Evolutionary conservation across 2,888 invertebrate genomes (phyloP).

Genomic region (Scelioninae gen. 1): DNA sequence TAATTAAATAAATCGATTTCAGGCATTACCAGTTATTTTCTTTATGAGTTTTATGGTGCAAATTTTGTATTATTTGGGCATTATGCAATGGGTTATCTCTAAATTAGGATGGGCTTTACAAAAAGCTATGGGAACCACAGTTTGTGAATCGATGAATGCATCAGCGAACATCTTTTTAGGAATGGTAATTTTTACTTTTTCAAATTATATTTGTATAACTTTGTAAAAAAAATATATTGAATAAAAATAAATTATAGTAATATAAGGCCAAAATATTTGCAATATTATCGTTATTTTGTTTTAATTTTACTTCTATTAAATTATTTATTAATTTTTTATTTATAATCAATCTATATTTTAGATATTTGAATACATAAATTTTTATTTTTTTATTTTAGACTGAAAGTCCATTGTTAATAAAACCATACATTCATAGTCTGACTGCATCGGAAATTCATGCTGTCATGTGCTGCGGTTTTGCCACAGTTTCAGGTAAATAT

Average conservation of each 20-base stretch:
- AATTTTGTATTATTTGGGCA: constrained; percentile 94
- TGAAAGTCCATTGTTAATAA: constrained; percentile 94
- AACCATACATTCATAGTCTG: constrained; percentile 92
- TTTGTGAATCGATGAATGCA: constrained; percentile 96
- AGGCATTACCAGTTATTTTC: constrained; percentile 95
- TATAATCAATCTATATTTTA: too few species aligned
- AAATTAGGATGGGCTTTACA: constrained; percentile 92
- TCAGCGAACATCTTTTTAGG: constrained; percentile 98
- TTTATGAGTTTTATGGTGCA: constrained; percentile 97
- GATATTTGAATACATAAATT: too few species aligned
- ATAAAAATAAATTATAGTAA: too few species aligned
- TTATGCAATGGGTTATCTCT: constrained; percentile 93
- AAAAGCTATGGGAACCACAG: constrained; percentile 91
- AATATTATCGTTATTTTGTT: too few species aligned
- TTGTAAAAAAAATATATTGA: too few species aligned
- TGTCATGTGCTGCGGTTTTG: constrained; percentile 97
- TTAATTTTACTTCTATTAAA: too few species aligned
- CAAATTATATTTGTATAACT: not conserved
- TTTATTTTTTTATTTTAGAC: constrained; percentile 86
- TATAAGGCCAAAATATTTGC: too few species aligned
- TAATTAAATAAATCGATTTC: constrained; percentile 76
- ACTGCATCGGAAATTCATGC: constrained; percentile 97
- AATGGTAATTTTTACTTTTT: constrained; percentile 87
- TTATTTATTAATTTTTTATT: too few species aligned
- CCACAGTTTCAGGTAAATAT: constrained; percentile 96